Conservation (phyloP, 2,888 invertebrate genomes). For the Aphodius granarius region DNA sequence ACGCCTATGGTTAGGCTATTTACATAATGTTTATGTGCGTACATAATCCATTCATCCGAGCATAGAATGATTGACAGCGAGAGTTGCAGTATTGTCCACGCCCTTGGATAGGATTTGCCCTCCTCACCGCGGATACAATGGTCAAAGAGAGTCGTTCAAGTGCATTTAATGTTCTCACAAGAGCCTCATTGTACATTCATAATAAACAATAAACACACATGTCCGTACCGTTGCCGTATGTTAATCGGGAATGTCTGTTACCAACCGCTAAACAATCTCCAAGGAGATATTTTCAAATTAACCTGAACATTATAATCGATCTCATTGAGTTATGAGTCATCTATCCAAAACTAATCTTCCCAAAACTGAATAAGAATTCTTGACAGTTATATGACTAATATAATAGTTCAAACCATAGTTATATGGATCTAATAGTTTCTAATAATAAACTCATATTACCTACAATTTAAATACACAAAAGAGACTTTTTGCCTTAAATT, state of each 20-base stretch:
- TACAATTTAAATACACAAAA: background rate
- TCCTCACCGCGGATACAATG: constrained; percentile 4
- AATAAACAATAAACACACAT: constrained; percentile 28
- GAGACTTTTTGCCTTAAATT: background rate
- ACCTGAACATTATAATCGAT: no score
- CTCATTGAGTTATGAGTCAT: no score
- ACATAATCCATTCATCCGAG: constrained; percentile 9
- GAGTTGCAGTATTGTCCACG: background rate
- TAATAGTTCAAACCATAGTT: no score
- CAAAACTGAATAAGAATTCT: no score
- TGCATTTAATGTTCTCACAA: constrained; percentile 22
- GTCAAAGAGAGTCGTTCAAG: constrained; percentile 11
- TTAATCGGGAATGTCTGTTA: constrained; percentile 2
- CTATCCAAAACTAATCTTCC: no score
- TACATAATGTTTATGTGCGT: constrained; percentile 14
- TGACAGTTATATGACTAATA: no score
- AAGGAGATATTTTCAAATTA: background rate
- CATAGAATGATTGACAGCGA: constrained; percentile 8
- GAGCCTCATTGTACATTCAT: constrained; percentile 23
- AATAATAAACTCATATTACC: no score
- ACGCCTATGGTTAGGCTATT: constrained; percentile 2
- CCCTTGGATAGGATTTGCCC: background rate
- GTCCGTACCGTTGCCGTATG: constrained; percentile 13
- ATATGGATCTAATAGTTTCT: no score
- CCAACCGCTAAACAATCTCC: background rate